phyloP scores from a whole-genome alignment of 2,888 invertebrate species.

The Miltochrista miniata region DNA sequence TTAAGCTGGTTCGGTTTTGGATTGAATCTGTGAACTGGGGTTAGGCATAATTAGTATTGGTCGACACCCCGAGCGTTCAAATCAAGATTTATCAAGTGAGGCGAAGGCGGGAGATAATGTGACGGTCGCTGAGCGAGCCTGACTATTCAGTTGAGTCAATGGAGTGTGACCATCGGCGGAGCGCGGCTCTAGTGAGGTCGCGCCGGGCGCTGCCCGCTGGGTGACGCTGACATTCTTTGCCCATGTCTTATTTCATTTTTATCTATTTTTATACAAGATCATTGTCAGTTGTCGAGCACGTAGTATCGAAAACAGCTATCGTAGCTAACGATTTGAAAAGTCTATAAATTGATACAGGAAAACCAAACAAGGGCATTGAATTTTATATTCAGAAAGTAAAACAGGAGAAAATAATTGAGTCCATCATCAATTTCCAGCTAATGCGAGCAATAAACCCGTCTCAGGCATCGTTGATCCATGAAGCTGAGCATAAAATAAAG shows the following conservation, averaged over 20 bases:
- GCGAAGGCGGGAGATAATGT: constrained; percentile 62
- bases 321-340: constrained; percentile 36
- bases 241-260: constrained; percentile 64
- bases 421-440: constrained; percentile 59
- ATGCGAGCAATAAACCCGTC: constrained; percentile 66
- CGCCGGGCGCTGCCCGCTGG: constrained; percentile 58
- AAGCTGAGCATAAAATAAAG: constrained; percentile 69
- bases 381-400: constrained; percentile 26
- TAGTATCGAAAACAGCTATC: constrained; percentile 17
- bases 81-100: constrained; percentile 60
- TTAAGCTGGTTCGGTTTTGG: constrained; percentile 20
- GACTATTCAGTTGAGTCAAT: constrained; percentile 77
- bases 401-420: constrained; percentile 37
- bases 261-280: constrained; percentile 48
- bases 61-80: constrained; percentile 54
- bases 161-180: constrained; percentile 78
- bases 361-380: constrained; percentile 25
- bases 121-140: constrained; percentile 58
- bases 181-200: constrained; percentile 68
- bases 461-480: constrained; percentile 62
- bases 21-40: constrained; percentile 21
- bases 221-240: constrained; percentile 76
- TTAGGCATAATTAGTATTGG: constrained; percentile 50
- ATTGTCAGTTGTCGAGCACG: constrained; percentile 49
- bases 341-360: constrained; percentile 25